Conservation (phyloP, 2,797 vertebrate species). For the Anguilla marmorata region DNA sequence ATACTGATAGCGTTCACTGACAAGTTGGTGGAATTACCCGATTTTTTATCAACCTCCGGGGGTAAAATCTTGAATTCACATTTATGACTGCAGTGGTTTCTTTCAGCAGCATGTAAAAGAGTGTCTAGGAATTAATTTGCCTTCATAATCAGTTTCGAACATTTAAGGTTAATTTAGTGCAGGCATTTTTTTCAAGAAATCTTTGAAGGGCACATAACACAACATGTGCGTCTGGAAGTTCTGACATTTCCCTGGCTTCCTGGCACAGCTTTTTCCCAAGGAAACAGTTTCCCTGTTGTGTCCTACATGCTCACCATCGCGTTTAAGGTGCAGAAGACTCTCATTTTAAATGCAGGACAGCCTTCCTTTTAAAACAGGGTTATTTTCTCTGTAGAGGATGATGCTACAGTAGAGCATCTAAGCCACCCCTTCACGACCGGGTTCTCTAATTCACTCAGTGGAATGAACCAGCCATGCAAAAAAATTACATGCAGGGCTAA, state of each 20-base stretch:
- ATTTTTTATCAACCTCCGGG: not conserved
- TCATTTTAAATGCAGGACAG: not conserved
- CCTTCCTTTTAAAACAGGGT: not conserved
- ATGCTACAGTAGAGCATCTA: not conserved
- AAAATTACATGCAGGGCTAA: not conserved
- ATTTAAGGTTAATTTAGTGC: too few species aligned
- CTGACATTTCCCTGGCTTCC: not conserved
- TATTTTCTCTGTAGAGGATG: not conserved
- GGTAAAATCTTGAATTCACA: not conserved
- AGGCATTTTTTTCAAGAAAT: not conserved
- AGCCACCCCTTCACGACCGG: not conserved
- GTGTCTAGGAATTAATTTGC: not conserved
- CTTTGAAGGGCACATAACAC: not conserved
- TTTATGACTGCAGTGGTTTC: not conserved
- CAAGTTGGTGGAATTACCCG: too few species aligned
- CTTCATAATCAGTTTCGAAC: not conserved
- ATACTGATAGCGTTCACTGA: too few species aligned
- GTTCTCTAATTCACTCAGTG: not conserved
- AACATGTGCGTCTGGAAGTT: not conserved
- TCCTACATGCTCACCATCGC: not conserved
- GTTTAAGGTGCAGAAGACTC: not conserved
- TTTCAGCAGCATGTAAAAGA: not conserved
- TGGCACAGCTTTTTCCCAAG: not conserved
- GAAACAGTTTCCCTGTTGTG: not conserved
- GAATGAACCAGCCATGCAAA: not conserved